Base-by-base conservation (phyloP, 92 coral and sea anemone species). In the Phymanthus crucifer region DNA sequence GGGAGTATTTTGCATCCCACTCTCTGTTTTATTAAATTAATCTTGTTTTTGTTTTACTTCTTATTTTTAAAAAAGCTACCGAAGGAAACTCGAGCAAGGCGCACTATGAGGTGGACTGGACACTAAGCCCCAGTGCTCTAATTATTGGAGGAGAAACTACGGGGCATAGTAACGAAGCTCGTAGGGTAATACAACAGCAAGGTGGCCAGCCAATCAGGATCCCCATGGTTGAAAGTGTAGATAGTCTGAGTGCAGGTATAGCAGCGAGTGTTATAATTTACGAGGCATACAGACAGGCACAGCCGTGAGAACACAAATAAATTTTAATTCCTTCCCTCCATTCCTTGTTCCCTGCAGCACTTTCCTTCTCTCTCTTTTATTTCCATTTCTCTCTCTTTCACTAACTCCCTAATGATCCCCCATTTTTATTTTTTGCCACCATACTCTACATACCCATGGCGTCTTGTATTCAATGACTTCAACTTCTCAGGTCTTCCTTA, bases 141-240 rank as follows among this genome's bases (percentile, higher is more conserved):
- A 61, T 91, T 3, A 79, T 91, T 52, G 96, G 96, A 7, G 91
- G 93, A 50, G 96, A 91, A 76, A 86, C 96, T 50, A 79, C 96
- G n/a, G 96, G 96, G 14, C 75, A 83, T 23, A 87, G 96, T 58
- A 84, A 74, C 3, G 82, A 74, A 48, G 87, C 85, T 2, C 81
- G 76, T 78, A 10, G 26, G 11, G 58, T 91, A 27, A 88, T 87
- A 14, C 2, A 19, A 38, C 74, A 83, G 43, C 35, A 73, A 24
- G 33, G 43, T 3, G 90, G 87, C 32, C 81, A 89, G 48, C 19
- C 74, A 33, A 85, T 91, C 64, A 72, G 70, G 40, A 85, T 91
- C 21, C 93, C 95, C n/a, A 88, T 89, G 90, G 85, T 81, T 34
- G 80, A 40, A 33, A 74, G 87, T 37, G 72, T 91, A 46, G 95